Base-by-base conservation (phyloP, 2,113 vertebrate genomes). In the Neolamprologus cancellatus region DNA sequence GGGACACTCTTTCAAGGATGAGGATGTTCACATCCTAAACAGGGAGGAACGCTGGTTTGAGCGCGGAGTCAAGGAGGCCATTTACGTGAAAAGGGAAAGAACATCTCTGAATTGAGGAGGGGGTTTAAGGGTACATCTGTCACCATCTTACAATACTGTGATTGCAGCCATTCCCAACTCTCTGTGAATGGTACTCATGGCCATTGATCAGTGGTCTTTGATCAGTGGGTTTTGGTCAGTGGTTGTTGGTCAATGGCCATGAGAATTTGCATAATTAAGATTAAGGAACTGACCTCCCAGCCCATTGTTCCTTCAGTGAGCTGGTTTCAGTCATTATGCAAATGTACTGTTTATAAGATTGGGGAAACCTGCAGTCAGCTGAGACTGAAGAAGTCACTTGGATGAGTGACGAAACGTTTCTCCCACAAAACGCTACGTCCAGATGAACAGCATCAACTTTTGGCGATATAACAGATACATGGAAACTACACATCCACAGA, bases 111-210 rank as follows among this genome's bases (percentile, higher is more conserved):
- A 50, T 50, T 0, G 17, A 50, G 4, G 4, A 50, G 48, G 15
- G 17, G 17, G 17, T 0, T 0, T n/a, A 52, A 52, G 18, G 50
- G 50, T 20, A 20, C 50, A 53, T 53, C 50, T 53, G 0, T 20
- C 10, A 0, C 50, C 10, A 20, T 20, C n/a, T 20, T 53, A 23
- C n/a, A 53, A 12, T 12, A 0, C 50, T 53, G n/a, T 53, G 50
- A 12, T 20, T 53, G n/a, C 9, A 20, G n/a, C 9, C n/a, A 53
- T 20, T 53, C 9, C 18, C 9, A 53, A 20, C n/a, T 20, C 9
- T 11, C 5, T 20, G n/a, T 53, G 50, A 20, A 20, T 20, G n/a
- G 1, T 53, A 53, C 10, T 53, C 5, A 53, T 53, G n/a, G n/a
- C 5, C n/a, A 11, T 53, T 53, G 50, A 6, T 52, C 9, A 52